Evolutionary conservation across 2,113 vertebrate genomes (phyloP).

Genomic region (Eptesicus fuscus): DNA sequence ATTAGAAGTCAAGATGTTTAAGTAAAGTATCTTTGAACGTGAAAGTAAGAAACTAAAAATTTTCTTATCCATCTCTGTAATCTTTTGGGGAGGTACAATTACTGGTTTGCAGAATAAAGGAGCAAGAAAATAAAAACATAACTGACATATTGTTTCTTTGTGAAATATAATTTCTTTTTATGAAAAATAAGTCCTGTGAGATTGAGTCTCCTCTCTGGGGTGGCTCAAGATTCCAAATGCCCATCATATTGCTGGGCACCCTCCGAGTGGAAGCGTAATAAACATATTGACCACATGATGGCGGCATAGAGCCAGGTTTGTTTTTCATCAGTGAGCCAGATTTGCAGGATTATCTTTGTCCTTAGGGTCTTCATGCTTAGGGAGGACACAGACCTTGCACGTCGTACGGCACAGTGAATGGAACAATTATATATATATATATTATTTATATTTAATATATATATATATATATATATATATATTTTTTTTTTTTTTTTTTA

Average conservation of each 20-base stretch:
- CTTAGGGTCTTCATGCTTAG: background rate
- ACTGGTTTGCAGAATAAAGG: background rate
- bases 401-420: background rate
- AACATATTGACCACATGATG: constrained; percentile 19
- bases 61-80: background rate
- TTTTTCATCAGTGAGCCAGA: background rate
- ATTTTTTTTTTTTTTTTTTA: constrained; percentile 29
- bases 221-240: background rate
- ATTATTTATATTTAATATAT: too few species aligned
- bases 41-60: background rate
- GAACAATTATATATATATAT: background rate
- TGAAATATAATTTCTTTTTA: constrained; percentile 2
- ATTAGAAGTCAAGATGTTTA: background rate
- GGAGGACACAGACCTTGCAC: background rate
- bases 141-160: background rate
- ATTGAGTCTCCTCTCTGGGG: background rate
- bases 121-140: background rate
- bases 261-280: background rate
- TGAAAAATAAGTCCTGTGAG: background rate
- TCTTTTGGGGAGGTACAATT: background rate
- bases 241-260: background rate
- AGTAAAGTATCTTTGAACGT: background rate
- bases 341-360: background rate
- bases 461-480: too few species aligned
- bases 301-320: constrained; percentile 40